These are phyloP conservation scores for Eurytoma californica DNA, from an alignment of 2,888 invertebrate species.

Conservation along the genomic window DNA sequence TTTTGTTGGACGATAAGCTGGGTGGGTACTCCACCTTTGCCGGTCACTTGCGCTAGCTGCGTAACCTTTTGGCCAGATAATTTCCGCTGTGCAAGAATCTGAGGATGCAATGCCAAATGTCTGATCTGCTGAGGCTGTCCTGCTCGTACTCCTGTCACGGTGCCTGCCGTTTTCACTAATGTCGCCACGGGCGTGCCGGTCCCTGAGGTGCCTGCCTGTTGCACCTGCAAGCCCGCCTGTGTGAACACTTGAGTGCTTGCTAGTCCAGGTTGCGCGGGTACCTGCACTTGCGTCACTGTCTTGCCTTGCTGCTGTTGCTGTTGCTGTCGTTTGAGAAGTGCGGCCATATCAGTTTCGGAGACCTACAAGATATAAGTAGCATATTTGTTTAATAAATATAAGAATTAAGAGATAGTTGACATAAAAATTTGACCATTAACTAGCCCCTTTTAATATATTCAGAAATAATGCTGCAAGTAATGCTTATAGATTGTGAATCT, in stretches of 20 bases:
- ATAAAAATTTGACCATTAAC: too few species aligned
- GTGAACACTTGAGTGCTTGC: slow-evolving; percentile 79
- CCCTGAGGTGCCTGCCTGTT: slow-evolving; percentile 76
- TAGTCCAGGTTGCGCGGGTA: slow-evolving; percentile 68
- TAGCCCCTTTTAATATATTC: too few species aligned
- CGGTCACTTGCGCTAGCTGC: slow-evolving; percentile 77
- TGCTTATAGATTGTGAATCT: not conserved
- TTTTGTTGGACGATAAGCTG: slow-evolving; percentile 85
- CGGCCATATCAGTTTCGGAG: slow-evolving; percentile 79
- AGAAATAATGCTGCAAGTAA: too few species aligned
- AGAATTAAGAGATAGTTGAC: too few species aligned
- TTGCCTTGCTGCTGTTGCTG: slow-evolving; percentile 69
- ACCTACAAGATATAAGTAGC: slow-evolving; percentile 64
- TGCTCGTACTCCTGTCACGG: slow-evolving; percentile 76
- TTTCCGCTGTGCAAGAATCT: slow-evolving; percentile 78
- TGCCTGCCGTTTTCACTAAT: slow-evolving; percentile 78
- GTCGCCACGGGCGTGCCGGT: slow-evolving; percentile 78
- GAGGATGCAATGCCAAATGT: slow-evolving; percentile 80
- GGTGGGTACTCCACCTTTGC: slow-evolving; percentile 77
- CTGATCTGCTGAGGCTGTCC: slow-evolving; percentile 81
- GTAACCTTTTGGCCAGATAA: slow-evolving; percentile 79
- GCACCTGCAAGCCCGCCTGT: slow-evolving; percentile 77
- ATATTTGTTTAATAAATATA: not conserved
- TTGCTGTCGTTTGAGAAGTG: slow-evolving; percentile 78
- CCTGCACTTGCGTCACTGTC: slow-evolving; percentile 73